Evolutionary conservation across 2,888 invertebrate species (phyloP).

Genomic region (Sylvicola cinctus): DNA sequence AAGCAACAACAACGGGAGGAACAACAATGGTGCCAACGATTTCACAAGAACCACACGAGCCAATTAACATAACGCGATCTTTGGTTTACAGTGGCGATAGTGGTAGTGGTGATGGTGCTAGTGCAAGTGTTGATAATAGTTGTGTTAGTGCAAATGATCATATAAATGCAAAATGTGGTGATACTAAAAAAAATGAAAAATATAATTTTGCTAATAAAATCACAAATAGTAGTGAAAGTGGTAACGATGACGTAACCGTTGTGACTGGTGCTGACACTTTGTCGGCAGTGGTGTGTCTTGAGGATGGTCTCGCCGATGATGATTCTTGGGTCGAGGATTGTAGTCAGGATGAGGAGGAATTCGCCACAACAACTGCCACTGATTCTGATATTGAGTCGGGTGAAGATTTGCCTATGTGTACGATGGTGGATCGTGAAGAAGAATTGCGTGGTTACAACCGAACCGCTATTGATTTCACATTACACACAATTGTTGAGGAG

Average conservation of each 20-base stretch:
- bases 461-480: slow-evolving; percentile 65
- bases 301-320: slow-evolving; percentile 74
- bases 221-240: slow-evolving; percentile 7
- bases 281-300: slow-evolving; percentile 51
- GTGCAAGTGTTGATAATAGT: slow-evolving; percentile 8
- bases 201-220: slow-evolving; percentile 1
- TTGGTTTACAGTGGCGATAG: too few relatives aligned
- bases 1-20: too few relatives aligned
- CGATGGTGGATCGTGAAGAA: slow-evolving; percentile 53
- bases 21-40: too few relatives aligned
- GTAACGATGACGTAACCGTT: slow-evolving; percentile 36
- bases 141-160: slow-evolving; percentile 6
- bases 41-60: too few relatives aligned
- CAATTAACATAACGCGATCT: too few relatives aligned
- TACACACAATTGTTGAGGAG: slow-evolving; percentile 86
- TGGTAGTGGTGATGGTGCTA: slow-evolving; percentile 3
- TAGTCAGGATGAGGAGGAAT: slow-evolving; percentile 54
- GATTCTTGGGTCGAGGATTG: slow-evolving; percentile 84
- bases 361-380: slow-evolving; percentile 37
- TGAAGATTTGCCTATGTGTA: slow-evolving; percentile 36
- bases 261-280: slow-evolving; percentile 48
- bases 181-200: not conserved
- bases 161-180: slow-evolving; percentile 2
- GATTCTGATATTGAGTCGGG: slow-evolving; percentile 43
- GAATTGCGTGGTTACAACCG: slow-evolving; percentile 67